Conservation (phyloP, 2,888 invertebrate genomes). For the Dasysyrphus albostriatus region DNA sequence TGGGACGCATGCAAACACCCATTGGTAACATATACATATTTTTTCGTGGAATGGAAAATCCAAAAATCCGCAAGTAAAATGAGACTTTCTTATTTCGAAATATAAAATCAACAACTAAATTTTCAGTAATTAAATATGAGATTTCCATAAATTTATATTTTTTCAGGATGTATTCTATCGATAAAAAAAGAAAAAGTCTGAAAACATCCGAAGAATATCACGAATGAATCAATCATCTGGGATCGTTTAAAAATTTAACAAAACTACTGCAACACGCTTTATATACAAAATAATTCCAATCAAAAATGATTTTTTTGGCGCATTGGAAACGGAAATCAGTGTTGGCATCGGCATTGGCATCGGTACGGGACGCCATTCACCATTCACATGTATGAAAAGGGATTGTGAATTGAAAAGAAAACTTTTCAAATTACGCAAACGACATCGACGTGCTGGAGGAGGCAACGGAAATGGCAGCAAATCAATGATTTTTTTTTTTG, state of each 20-base stretch:
- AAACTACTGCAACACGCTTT: conserved; percentile 10
- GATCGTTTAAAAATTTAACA: conserved; percentile 43
- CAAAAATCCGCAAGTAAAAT: background rate
- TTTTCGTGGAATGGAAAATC: too few species aligned
- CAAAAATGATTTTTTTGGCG: conserved; percentile 26
- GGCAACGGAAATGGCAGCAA: conserved; percentile 63
- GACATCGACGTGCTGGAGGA: conserved; percentile 43
- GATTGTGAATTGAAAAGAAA: conserved; percentile 64
- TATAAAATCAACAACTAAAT: background rate
- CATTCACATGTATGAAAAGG: conserved; percentile 46
- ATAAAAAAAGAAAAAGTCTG: background rate
- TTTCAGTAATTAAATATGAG: background rate
- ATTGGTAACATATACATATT: too few species aligned
- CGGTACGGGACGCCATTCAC: conserved; percentile 27
- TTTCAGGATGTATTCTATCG: background rate
- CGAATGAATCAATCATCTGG: conserved; percentile 63
- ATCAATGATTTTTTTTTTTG: conserved; percentile 43
- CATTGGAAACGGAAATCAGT: conserved; percentile 50
- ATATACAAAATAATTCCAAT: conserved; percentile 53
- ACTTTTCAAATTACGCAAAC: conserved; percentile 71
- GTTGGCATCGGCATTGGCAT: background rate
- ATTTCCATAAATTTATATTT: background rate
- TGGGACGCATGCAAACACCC: too few species aligned
- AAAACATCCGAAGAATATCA: conserved; percentile 1
- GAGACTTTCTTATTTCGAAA: background rate